A percentile compares a stretch with the other conserved stretches of the same genome.
These are phyloP conservation scores for Nannoperca australis DNA, from an alignment of 2,797 vertebrate genomes.

Conservation along the genomic window DNA sequence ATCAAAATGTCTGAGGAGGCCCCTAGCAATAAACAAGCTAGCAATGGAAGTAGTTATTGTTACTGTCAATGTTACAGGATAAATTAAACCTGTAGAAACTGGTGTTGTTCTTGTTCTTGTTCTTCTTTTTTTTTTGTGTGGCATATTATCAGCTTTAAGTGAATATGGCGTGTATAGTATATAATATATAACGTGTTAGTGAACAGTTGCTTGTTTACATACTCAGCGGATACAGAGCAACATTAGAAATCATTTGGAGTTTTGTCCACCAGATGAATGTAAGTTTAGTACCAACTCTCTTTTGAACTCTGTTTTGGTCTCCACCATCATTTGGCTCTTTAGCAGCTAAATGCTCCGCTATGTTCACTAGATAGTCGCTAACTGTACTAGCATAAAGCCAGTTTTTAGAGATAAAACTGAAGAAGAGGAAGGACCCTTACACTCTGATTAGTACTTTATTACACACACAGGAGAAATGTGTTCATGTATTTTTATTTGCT, in stretches of 20 bases:
- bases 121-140: neutral
- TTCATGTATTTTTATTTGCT: neutral
- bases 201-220: neutral
- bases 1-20: neutral
- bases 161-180: no score
- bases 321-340: neutral
- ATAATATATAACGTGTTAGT: neutral
- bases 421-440: no score
- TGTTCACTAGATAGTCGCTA: neutral
- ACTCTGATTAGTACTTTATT: no score
- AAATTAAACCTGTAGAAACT: neutral
- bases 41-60: neutral
- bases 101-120: no score
- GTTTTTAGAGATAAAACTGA: neutral
- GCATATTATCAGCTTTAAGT: neutral
- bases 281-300: neutral
- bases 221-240: neutral
- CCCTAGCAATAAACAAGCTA: neutral
- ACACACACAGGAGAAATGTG: neutral
- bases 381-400: neutral
- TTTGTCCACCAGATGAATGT: neutral
- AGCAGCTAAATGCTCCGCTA: neutral
- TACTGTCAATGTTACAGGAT: neutral
- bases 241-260: neutral
- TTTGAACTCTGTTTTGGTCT: neutral